Evolutionary conservation across 92 coral and sea anemone species (phyloP), one percentile per base, ranked within the genome.

Genomic region (Anthopleura xanthogrammica): DNA sequence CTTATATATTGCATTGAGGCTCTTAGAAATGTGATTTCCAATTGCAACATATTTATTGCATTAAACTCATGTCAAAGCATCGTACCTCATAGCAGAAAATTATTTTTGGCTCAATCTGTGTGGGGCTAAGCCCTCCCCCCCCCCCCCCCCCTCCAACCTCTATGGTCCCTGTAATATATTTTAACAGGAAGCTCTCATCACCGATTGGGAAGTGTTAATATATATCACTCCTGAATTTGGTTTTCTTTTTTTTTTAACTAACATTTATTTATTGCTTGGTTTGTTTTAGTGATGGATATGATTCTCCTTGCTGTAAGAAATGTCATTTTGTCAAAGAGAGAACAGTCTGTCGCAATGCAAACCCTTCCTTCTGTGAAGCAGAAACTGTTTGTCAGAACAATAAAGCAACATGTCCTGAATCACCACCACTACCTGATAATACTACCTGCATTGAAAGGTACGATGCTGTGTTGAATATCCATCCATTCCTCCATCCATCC

Each of bases 381-480:
- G 86, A 76, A 19, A 86, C 99, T 1, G 43, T 17, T 13, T 96
- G 99, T 57, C 62, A 57, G 68, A 92, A 90, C 3, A 64, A 7
- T 0, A 81, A 80, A 24, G 57, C 65, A 8, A 9, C 13, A 9
- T 96, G 99, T 70, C 97, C 98, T 12, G 70, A 76, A 3, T 74
- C 96, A 0, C 87, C 64, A 2, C 76, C 72, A 9, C 93, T 91
- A 60, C 84, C 86, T 2, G 93, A 94, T 39, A 98, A 92, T 46
- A 88, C 94, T 3, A 80, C 83, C 2, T 96, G 99, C 57, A 86
- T 94, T 41, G 99, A 96, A 84, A 85, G 90, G 99, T 94, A 77
- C 46, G 91, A 79, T n/a, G 41, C 7, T 5, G 22, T 41, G 16
- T 54, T 2, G 58, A 13, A 4, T 54, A 12, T 54, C 16, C 14